Evolutionary conservation across 2,888 invertebrate genomes (phyloP).

Genomic region (Frankliniella intonsa): DNA sequence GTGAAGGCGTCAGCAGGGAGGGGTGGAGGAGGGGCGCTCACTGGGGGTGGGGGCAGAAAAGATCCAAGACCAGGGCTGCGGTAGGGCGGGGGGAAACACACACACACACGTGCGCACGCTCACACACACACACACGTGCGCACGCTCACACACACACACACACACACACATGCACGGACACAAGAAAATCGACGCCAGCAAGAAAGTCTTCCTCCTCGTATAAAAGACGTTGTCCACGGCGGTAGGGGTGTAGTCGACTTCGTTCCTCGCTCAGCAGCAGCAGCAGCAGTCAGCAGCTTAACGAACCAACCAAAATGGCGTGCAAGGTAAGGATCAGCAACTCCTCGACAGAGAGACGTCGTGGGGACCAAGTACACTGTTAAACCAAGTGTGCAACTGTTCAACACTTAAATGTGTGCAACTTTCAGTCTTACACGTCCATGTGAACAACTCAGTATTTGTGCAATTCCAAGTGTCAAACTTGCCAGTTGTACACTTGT

Average conservation of each 20-base stretch:
- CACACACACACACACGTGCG: background rate
- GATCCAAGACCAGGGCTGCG: too few species aligned
- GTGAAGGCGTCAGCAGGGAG: conserved; percentile 29
- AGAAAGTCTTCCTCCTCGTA: background rate
- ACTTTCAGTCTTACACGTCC: too few species aligned
- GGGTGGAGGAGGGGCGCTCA: background rate
- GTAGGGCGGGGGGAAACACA: background rate
- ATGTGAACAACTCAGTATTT: too few species aligned
- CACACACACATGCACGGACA: background rate
- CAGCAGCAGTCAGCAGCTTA: conserved; percentile 27
- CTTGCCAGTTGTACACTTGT: too few species aligned
- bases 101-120: background rate
- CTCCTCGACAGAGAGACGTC: too few species aligned
- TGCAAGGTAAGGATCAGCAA: conserved; percentile 9
- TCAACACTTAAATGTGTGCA: too few species aligned
- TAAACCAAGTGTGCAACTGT: too few species aligned
- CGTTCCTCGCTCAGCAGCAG: conserved; percentile 30
- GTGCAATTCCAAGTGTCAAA: too few species aligned
- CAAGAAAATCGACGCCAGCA: background rate
- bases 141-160: background rate
- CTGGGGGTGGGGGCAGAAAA: too few species aligned
- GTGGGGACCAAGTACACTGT: too few species aligned
- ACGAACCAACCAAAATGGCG: background rate
- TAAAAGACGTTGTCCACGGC: conserved; percentile 28
- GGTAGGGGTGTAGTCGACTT: conserved; percentile 30